These are phyloP conservation scores for Hypocryptadius cinnamomeus DNA, from an alignment of 2,113 vertebrate genomes.

Conservation along the genomic window DNA sequence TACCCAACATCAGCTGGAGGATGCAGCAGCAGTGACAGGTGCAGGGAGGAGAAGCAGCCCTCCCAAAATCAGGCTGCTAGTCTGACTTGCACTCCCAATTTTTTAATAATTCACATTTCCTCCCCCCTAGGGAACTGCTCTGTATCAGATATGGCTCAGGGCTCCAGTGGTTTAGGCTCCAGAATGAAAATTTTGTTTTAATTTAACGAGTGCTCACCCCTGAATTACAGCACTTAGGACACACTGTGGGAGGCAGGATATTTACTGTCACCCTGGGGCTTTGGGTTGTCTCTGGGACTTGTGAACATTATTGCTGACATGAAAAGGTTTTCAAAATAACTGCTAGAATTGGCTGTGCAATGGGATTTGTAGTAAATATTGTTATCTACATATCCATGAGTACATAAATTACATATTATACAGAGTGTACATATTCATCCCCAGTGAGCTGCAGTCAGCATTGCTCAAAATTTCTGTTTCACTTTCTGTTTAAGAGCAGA, in stretches of 20 bases:
- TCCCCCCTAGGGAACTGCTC: background rate
- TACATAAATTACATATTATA: background rate
- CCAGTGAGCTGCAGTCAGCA: background rate
- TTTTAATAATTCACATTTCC: background rate
- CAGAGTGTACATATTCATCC: background rate
- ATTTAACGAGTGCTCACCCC: rapidly evolving
- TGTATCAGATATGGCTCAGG: background rate
- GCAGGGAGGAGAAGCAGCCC: background rate
- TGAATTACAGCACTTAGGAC: background rate
- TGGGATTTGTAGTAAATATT: background rate
- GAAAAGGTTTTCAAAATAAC: background rate
- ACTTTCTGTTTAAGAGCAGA: background rate
- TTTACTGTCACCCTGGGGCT: background rate
- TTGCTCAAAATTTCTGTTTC: background rate
- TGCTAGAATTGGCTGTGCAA: background rate
- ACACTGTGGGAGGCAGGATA: background rate
- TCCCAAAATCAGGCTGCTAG: background rate
- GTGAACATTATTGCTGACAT: background rate
- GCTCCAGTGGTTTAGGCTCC: background rate
- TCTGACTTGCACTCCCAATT: background rate
- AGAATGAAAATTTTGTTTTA: background rate
- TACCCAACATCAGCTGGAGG: background rate
- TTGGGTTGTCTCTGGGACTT: background rate
- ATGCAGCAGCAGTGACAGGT: background rate
- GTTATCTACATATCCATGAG: background rate